Percentiles rank a stretch among this genome's conserved stretches.
Evolutionary conservation across 2,797 vertebrate species (phyloP).

Genomic region (Adelosebastes latens): DNA sequence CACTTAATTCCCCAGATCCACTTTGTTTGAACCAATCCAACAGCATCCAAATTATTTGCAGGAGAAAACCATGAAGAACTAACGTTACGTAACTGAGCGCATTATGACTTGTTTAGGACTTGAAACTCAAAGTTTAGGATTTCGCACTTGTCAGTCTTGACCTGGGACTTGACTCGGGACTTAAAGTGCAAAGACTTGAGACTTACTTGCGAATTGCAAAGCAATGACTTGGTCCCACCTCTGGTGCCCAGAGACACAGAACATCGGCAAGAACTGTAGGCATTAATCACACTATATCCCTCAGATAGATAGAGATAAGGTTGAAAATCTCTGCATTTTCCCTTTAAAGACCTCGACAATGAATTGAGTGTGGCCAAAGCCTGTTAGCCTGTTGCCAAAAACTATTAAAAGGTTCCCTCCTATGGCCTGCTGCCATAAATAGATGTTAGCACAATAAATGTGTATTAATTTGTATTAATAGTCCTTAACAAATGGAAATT

Average conservation of each 20-base stretch:
- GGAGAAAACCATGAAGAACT: no score
- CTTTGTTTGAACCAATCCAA: no score
- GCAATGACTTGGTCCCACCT: no score
- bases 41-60: no score
- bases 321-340: background rate
- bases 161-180: no score
- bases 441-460: constrained; percentile 5
- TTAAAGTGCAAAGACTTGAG: no score
- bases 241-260: background rate
- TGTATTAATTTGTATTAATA: background rate
- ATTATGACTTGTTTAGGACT: no score
- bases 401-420: background rate
- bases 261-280: background rate
- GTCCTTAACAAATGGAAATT: background rate
- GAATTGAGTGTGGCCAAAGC: background rate
- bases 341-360: background rate
- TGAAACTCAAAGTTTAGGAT: no score
- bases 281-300: background rate
- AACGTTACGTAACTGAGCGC: no score
- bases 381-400: background rate
- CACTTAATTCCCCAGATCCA: no score
- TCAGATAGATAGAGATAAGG: background rate
- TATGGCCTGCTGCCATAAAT: background rate
- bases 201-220: no score
- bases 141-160: no score